phyloP scores from a whole-genome alignment of 1,140 invertebrate genomes.

The Sarcophaga bullata region DNA sequence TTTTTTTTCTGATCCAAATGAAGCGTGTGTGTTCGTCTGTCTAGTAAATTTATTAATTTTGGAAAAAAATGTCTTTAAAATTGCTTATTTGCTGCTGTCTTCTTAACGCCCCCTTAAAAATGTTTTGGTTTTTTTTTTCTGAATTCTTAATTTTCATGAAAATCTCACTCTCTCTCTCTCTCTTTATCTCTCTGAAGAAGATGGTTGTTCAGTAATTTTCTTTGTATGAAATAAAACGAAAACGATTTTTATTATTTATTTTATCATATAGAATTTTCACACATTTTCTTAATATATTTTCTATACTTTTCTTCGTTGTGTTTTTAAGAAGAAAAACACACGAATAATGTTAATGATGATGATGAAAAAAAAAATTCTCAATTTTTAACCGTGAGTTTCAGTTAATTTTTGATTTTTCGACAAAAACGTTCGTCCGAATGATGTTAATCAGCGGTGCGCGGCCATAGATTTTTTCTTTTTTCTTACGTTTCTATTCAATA shows the following conservation, averaged over 20 bases:
- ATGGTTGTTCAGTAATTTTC: background rate
- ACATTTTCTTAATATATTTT: conserved; percentile 27
- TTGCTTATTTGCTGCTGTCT: background rate
- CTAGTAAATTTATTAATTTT: background rate
- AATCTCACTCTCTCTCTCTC: background rate
- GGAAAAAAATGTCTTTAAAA: background rate
- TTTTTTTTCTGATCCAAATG: background rate
- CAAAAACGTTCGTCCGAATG: conserved; percentile 29
- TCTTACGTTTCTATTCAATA: too few species aligned
- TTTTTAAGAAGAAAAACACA: conserved; percentile 27
- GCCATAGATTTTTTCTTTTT: background rate
- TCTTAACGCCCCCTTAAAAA: background rate
- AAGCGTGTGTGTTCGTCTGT: too few species aligned
- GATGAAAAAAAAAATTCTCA: background rate
- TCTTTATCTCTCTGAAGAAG: background rate
- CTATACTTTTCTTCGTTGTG: background rate
- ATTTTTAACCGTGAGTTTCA: conserved; percentile 33
- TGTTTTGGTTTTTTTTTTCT: background rate
- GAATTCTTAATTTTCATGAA: background rate
- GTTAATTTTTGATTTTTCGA: conserved; percentile 41
- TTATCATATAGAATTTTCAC: conserved; percentile 26
- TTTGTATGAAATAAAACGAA: conserved; percentile 24
- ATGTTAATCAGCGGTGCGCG: conserved; percentile 35
- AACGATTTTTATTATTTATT: conserved; percentile 24
- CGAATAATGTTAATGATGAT: too few species aligned